phyloP scores from a whole-genome alignment of 2,888 invertebrate species.

The Crematogaster levior region DNA sequence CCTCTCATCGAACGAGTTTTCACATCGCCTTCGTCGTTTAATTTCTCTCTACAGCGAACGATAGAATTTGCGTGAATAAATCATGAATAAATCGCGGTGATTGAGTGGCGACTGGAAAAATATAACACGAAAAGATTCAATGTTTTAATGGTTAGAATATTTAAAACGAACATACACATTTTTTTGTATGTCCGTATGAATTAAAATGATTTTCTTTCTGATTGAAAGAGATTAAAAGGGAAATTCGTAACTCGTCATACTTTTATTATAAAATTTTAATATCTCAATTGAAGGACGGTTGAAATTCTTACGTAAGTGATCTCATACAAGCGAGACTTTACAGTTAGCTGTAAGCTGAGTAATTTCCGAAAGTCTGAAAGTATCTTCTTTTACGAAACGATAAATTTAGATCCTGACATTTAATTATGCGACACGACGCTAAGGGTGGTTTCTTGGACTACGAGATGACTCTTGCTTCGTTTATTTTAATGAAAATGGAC shows the following conservation, averaged over 20 bases:
- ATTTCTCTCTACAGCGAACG: slow-evolving; percentile 39
- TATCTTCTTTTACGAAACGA: slow-evolving; percentile 41
- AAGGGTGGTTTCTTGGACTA: slow-evolving; percentile 47
- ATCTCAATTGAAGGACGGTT: background rate
- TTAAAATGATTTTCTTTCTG: background rate
- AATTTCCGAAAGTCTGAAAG: slow-evolving; percentile 48
- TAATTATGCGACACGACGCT: slow-evolving; percentile 54
- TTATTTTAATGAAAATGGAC: slow-evolving; percentile 48
- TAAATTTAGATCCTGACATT: slow-evolving; percentile 56
- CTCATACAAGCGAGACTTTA: slow-evolving; percentile 6
- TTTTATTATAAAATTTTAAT: slow-evolving; percentile 11
- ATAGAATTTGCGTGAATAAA: slow-evolving; percentile 36
- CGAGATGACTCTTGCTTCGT: slow-evolving; percentile 46
- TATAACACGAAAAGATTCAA: background rate
- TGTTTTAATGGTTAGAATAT: slow-evolving; percentile 7
- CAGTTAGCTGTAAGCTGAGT: slow-evolving; percentile 23
- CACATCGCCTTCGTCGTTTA: slow-evolving; percentile 33
- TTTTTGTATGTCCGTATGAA: slow-evolving; percentile 2
- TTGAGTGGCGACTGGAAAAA: slow-evolving; percentile 14
- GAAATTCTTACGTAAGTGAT: slow-evolving; percentile 9
- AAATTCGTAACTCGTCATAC: background rate
- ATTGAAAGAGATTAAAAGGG: background rate
- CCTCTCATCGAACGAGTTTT: slow-evolving; percentile 65
- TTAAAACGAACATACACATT: background rate
- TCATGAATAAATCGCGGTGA: slow-evolving; percentile 14